Base-by-base conservation (phyloP, 2,888 invertebrate genomes). In the Brenthis daphne region DNA sequence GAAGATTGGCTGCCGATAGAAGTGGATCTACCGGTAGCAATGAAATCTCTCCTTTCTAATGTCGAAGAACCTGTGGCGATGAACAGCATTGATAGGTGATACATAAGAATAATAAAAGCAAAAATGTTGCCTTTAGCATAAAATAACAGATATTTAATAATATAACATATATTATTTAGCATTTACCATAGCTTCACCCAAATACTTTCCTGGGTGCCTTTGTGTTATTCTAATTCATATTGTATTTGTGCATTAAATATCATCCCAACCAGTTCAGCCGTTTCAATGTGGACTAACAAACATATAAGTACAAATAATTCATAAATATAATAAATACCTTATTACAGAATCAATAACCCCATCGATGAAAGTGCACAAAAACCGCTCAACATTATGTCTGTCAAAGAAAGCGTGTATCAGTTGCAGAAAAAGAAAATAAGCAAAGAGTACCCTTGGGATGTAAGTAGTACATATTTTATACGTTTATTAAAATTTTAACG, bases 381-480 rank as follows among this genome's bases (percentile, higher is more conserved):
- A 2, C 77, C 80, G 0, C 77, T 82, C 1, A 84, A 84, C 20
- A 83, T 90, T 47, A 73, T 84, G 14, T 82, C 88, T 0, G 88
- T 90, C 85, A 89, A 84, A 53, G 86, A 89, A 14, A 87, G 82
- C 50, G 77, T 90, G 0, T 88, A 88, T 70, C 81, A 89, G 65
- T 73, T 92, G 48, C 88, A 88, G 63, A 84, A 88, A 47, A 92
- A 93, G 77, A 93, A 90, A 75, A 82, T 94, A 3, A 90, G 89
- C 73, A 83, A 84, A 53, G 84, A 89, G 63, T 93, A 84, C 63
- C 87, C 89, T 0, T 93, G 93, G 93, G 87, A 89, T 73, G 93
- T 93, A 70, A 86, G 89, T 87, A 74, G 20, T 55, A 56, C 8
- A 2, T 37, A 48, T 51, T 60, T 66, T 51, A 55, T 57, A 63